Percentiles rank a stretch among this genome's conserved stretches.
phyloP scores from a whole-genome alignment of 2,113 vertebrate genomes.

The Eptesicus fuscus region DNA sequence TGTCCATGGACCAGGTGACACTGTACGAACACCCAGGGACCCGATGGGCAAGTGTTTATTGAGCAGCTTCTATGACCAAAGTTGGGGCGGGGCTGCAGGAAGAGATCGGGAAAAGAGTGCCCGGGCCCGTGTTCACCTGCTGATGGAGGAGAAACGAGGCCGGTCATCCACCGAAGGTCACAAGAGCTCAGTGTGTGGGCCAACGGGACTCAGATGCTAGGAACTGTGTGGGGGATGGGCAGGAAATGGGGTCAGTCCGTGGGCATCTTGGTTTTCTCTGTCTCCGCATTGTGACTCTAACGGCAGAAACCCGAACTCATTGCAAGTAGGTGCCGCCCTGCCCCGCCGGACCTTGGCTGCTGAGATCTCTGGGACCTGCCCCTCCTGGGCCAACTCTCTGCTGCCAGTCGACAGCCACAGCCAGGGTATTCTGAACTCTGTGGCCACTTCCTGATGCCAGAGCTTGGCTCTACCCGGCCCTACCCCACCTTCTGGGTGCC shows the following conservation, averaged over 20 bases:
- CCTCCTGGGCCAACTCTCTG: background rate
- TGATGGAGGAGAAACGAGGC: background rate
- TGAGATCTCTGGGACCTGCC: background rate
- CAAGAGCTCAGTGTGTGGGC: background rate
- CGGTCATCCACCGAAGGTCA: background rate
- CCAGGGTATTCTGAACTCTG: background rate
- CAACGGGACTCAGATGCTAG: too few relatives aligned
- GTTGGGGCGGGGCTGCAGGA: background rate
- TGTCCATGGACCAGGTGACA: background rate
- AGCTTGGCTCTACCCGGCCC: background rate
- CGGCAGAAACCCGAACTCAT: accelerated
- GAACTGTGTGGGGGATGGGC: too few relatives aligned
- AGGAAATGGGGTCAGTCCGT: background rate
- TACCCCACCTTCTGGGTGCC: background rate
- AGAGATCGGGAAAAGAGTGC: background rate
- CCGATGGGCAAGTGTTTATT: accelerated
- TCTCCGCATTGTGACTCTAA: background rate
- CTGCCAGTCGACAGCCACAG: background rate
- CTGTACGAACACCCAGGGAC: too few relatives aligned
- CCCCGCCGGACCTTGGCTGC: background rate
- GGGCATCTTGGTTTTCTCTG: background rate
- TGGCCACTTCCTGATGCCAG: slow-evolving; percentile 23
- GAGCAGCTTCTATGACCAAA: background rate
- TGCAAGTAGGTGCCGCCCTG: background rate
- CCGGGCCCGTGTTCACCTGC: too few relatives aligned